These are phyloP conservation scores for Blastobasis lacticolella DNA, from an alignment of 2,888 invertebrate genomes.

Conservation along the genomic window DNA sequence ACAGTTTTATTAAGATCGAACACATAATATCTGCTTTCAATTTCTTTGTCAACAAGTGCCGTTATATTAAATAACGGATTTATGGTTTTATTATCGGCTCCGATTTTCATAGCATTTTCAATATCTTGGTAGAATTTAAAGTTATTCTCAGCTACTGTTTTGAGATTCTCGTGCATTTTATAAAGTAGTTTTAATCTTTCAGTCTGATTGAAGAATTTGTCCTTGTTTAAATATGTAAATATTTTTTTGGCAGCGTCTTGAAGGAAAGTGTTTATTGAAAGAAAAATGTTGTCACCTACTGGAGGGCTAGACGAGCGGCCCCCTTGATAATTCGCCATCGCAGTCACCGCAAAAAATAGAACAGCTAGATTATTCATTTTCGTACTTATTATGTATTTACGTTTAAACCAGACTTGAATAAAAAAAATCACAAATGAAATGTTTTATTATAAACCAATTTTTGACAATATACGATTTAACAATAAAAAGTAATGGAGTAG, in stretches of 20 bases:
- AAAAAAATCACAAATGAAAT: too few relatives aligned
- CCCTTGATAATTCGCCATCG: too few relatives aligned
- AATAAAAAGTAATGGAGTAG: too few relatives aligned
- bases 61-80: slow-evolving; percentile 9
- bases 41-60: slow-evolving; percentile 15
- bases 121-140: slow-evolving; percentile 19
- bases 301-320: too few relatives aligned
- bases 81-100: slow-evolving; percentile 6
- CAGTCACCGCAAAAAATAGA: too few relatives aligned
- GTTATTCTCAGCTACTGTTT: slow-evolving; percentile 22
- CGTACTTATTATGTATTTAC: too few relatives aligned
- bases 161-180: slow-evolving; percentile 26
- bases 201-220: slow-evolving; percentile 15
- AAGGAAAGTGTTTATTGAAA: slow-evolving; percentile 18
- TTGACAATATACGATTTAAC: too few relatives aligned
- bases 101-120: slow-evolving; percentile 11
- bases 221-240: slow-evolving; percentile 24
- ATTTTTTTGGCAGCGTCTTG: slow-evolving; percentile 25
- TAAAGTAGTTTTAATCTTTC: slow-evolving; percentile 20
- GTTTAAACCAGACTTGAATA: too few relatives aligned
- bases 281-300: slow-evolving; percentile 18
- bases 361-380: too few relatives aligned
- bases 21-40: too few relatives aligned
- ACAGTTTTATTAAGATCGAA: too few relatives aligned
- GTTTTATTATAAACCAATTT: too few relatives aligned